phyloP scores from a whole-genome alignment of 2,113 vertebrate species.

The Saccopteryx leptura region DNA sequence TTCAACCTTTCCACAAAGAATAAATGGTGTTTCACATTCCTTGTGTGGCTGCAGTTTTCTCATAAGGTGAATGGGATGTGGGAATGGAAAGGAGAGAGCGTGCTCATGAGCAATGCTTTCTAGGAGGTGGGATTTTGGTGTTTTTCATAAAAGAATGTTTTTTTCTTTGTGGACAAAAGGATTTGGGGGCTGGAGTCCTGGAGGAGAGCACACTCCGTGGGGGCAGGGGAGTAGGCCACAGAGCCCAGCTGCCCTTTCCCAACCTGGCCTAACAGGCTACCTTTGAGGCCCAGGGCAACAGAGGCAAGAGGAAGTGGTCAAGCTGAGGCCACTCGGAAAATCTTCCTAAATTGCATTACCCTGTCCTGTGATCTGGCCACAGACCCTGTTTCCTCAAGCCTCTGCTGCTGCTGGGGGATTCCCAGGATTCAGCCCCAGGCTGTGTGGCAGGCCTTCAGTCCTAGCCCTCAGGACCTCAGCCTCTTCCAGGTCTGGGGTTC shows the following conservation, averaged over 20 bases:
- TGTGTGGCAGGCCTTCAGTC: background rate
- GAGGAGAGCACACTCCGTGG: background rate
- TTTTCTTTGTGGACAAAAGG: background rate
- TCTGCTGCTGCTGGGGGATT: background rate
- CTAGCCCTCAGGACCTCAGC: background rate
- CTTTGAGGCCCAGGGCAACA: constrained; percentile 18
- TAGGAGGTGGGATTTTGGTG: background rate
- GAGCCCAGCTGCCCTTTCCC: background rate
- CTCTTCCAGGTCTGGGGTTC: background rate
- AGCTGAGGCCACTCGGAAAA: constrained; percentile 68
- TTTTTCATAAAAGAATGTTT: constrained; percentile 49
- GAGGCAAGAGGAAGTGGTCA: constrained; percentile 75
- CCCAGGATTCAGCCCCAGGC: background rate
- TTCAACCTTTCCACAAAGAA: constrained; percentile 85
- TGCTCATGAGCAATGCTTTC: background rate
- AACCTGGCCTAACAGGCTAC: background rate
- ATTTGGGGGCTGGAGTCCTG: background rate
- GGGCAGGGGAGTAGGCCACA: background rate
- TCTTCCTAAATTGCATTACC: constrained; percentile 61
- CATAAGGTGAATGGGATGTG: background rate
- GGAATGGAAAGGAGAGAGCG: background rate
- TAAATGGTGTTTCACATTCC: constrained; percentile 83
- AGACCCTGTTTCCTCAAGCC: constrained; percentile 43
- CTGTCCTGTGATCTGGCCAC: constrained; percentile 62
- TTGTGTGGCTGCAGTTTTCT: constrained; percentile 64